These are phyloP conservation scores for Laothoe populi DNA, from an alignment of 2,888 invertebrate genomes.

Conservation along the genomic window DNA sequence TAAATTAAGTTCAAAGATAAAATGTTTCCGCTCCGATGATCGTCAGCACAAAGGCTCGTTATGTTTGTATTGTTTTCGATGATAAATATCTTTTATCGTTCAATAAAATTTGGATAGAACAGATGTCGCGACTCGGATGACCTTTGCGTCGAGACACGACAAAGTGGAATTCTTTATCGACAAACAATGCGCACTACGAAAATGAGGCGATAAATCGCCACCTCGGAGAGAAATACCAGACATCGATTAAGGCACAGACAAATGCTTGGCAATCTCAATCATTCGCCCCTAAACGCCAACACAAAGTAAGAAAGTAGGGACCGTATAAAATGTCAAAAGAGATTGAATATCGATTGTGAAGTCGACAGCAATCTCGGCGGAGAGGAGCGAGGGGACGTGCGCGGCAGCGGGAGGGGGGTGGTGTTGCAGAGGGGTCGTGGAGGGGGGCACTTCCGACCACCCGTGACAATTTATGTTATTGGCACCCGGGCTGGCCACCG, in stretches of 20 bases:
- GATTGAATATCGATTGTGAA: constrained; percentile 84
- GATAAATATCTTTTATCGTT: constrained; percentile 39
- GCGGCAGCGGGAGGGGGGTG: constrained; percentile 40
- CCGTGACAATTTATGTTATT: constrained; percentile 83
- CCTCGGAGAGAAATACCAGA: constrained; percentile 52
- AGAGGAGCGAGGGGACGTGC: constrained; percentile 32
- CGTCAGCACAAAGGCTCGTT: constrained; percentile 31
- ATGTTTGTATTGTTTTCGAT: constrained; percentile 34
- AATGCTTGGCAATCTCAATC: constrained; percentile 68
- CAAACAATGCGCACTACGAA: constrained; percentile 35
- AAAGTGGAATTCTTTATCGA: constrained; percentile 30
- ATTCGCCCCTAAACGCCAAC: constrained; percentile 70
- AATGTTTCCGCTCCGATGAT: constrained; percentile 17
- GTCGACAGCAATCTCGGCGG: constrained; percentile 73
- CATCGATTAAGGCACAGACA: constrained; percentile 60
- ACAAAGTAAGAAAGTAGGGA: constrained; percentile 79
- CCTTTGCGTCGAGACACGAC: constrained; percentile 26
- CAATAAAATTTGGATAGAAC: constrained; percentile 35
- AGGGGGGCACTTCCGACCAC: constrained; percentile 68
- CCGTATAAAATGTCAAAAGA: constrained; percentile 80
- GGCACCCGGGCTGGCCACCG: constrained; percentile 70
- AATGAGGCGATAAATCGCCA: constrained; percentile 40
- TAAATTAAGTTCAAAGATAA: constrained; percentile 36
- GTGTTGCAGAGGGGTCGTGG: constrained; percentile 36
- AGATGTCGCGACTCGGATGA: constrained; percentile 34